Evolutionary conservation across 92 coral and sea anemone genomes (phyloP).

Genomic region (Porites rus): DNA sequence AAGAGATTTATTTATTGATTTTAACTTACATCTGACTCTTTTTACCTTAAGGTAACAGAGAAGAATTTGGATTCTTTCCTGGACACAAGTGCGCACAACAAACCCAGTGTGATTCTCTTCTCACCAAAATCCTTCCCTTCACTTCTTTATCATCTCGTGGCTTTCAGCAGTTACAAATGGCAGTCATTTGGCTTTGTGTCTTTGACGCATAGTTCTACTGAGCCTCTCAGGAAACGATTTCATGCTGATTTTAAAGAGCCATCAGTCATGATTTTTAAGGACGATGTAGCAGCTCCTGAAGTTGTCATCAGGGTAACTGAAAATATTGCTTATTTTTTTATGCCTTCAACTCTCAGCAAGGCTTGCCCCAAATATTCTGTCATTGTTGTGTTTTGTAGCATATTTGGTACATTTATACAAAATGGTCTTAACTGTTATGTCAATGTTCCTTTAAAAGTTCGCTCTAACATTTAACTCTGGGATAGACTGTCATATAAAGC

Average conservation of each 20-base stretch:
- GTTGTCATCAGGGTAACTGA: slow-evolving; percentile 76
- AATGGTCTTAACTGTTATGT: too few species aligned
- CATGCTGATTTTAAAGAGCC: slow-evolving; percentile 67
- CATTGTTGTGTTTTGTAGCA: too few species aligned
- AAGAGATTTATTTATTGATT: neutral
- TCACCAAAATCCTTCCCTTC: slow-evolving; percentile 83
- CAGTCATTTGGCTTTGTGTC: slow-evolving; percentile 86
- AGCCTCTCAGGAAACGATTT: slow-evolving; percentile 69
- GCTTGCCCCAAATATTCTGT: too few species aligned
- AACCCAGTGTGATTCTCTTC: slow-evolving; percentile 86
- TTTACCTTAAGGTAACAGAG: slow-evolving; percentile 50
- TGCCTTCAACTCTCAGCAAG: too few species aligned
- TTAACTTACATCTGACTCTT: neutral
- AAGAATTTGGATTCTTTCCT: slow-evolving; percentile 62
- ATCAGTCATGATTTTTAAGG: slow-evolving; percentile 91
- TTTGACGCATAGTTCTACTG: slow-evolving; percentile 64
- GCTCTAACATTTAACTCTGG: too few species aligned
- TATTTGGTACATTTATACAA: too few species aligned
- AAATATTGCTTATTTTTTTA: neutral
- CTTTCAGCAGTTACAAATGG: slow-evolving; percentile 69
- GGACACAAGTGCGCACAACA: slow-evolving; percentile 73
- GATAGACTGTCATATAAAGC: too few species aligned
- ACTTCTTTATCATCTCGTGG: slow-evolving; percentile 84
- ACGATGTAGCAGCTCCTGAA: slow-evolving; percentile 83
- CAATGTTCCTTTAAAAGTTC: too few species aligned